Base-by-base conservation (phyloP, 1,140 invertebrate species). In the Artemia franciscana region DNA sequence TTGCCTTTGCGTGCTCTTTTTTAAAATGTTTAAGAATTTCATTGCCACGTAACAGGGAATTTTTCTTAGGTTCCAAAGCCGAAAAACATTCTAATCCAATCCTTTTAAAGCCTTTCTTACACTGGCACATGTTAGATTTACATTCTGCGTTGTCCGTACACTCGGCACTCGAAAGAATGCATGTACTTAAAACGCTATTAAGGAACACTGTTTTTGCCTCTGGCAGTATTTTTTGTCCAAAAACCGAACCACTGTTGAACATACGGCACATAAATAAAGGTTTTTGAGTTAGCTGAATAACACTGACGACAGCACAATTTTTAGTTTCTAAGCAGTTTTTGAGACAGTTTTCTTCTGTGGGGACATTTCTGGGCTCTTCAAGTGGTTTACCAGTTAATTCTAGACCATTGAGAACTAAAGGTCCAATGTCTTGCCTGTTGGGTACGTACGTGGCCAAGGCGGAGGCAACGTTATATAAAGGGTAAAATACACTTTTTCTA, bases 331-430 rank as follows among this genome's bases (percentile, higher is more conserved):
- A 60, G 60, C 60, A 60, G 23, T 28, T 26, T 23, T 39, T 24
- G 23, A 28, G n/a, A 60, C 60, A 60, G 60, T 60, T 60, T 26
- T 26, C 60, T 21, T 60, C 26, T n/a, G 3, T 60, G 9, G 26
- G n/a, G 23, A 60, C 25, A 27, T 21, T 60, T 0, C 28, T 26
- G 9, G 26, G 26, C 28, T 60, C 30, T 21, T 28, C 26, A n/a
- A 60, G 25, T 18, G 26, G 25, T 9, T 30, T 30, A 23, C 30
- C 60, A 24, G 18, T 60, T 30, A 60, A 39, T 39, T 60, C 60
- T 18, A 60, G 23, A 30, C 60, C 60, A n/a, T 60, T 26, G 4
- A 60, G 9, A 26, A 24, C 28, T 26, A 60, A 26, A 28, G 60
- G 60, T 30, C 26, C 60, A 23, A 60, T 9, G 28, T 60, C 60